Percentiles rank a stretch among this genome's conserved stretches.
phyloP scores from a whole-genome alignment of 1,140 invertebrate species.

The Coelopa frigida region DNA sequence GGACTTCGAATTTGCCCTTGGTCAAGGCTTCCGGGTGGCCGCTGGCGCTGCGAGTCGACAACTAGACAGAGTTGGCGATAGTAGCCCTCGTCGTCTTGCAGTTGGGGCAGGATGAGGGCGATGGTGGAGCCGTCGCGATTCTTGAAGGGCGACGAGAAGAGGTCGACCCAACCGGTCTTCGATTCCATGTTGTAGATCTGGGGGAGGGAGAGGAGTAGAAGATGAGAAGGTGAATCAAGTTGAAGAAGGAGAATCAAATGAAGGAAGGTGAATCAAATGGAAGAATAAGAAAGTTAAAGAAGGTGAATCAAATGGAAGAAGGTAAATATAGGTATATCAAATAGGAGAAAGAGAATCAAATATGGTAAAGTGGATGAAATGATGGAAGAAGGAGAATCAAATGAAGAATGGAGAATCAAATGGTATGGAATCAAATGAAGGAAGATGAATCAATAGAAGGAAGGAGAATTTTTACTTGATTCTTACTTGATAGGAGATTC shows the following conservation, averaged over 20 bases:
- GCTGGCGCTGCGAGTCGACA: constrained; percentile 40
- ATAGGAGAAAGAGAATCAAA: too few relatives aligned
- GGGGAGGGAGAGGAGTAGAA: too few relatives aligned
- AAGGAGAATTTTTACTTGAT: too few relatives aligned
- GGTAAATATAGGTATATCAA: too few relatives aligned
- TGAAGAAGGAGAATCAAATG: too few relatives aligned
- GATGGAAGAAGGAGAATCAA: too few relatives aligned
- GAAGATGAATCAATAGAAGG: too few relatives aligned
- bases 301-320: too few relatives aligned
- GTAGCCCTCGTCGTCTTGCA: constrained; percentile 49
- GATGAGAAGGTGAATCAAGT: neutral
- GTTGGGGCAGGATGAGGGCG: constrained; percentile 56
- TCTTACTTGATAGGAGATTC: too few relatives aligned
- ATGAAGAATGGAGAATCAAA: neutral
- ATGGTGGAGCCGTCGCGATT: constrained; percentile 52
- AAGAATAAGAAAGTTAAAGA: neutral
- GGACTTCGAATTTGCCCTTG: constrained; percentile 68
- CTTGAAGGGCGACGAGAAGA: constrained; percentile 52
- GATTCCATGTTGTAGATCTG: constrained; percentile 32
- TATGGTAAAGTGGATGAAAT: neutral
- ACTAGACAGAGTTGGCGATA: constrained; percentile 61
- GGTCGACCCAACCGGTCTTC: constrained; percentile 64
- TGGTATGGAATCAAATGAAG: too few relatives aligned
- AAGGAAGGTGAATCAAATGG: too few relatives aligned
- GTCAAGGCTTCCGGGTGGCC: constrained; percentile 47